phyloP scores from a whole-genome alignment of 2,888 invertebrate species.

The Stegana nigrithorax region DNA sequence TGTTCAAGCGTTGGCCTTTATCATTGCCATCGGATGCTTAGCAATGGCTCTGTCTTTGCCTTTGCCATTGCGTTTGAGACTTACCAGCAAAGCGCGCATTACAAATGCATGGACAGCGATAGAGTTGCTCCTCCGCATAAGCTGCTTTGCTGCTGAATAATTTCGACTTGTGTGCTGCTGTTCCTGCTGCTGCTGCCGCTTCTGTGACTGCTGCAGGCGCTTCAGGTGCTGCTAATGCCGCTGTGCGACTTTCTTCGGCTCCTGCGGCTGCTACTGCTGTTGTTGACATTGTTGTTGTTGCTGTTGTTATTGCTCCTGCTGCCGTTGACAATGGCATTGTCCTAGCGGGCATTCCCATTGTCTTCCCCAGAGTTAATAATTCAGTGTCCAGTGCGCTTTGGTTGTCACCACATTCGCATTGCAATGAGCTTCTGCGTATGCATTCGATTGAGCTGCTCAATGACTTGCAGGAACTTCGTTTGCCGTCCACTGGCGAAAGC shows the following conservation, averaged over 20 bases:
- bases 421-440: slow-evolving; percentile 24
- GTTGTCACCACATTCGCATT: slow-evolving; percentile 20
- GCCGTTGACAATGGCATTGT: slow-evolving; percentile 18
- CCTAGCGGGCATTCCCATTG: too few species aligned
- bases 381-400: slow-evolving; percentile 7
- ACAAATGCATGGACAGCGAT: slow-evolving; percentile 33
- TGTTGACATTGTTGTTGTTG: background rate
- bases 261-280: slow-evolving; percentile 15
- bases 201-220: slow-evolving; percentile 16
- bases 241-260: slow-evolving; percentile 2
- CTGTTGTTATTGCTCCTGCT: background rate
- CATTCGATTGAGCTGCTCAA: slow-evolving; percentile 35
- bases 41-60: slow-evolving; percentile 31
- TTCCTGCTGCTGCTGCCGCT: slow-evolving; percentile 10
- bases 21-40: slow-evolving; percentile 31
- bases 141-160: background rate
- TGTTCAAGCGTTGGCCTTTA: slow-evolving; percentile 23
- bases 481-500: slow-evolving; percentile 25
- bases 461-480: slow-evolving; percentile 31
- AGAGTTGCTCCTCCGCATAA: slow-evolving; percentile 8
- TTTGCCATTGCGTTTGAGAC: too few species aligned
- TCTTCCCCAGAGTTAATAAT: slow-evolving; percentile 25
- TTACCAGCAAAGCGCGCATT: slow-evolving; percentile 35
- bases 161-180: slow-evolving; percentile 8
- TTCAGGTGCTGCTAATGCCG: background rate